A percentile compares a stretch with the other conserved stretches of the same genome.
Evolutionary conservation across 2,888 invertebrate genomes (phyloP).

Genomic region (Resseliella maxima): DNA sequence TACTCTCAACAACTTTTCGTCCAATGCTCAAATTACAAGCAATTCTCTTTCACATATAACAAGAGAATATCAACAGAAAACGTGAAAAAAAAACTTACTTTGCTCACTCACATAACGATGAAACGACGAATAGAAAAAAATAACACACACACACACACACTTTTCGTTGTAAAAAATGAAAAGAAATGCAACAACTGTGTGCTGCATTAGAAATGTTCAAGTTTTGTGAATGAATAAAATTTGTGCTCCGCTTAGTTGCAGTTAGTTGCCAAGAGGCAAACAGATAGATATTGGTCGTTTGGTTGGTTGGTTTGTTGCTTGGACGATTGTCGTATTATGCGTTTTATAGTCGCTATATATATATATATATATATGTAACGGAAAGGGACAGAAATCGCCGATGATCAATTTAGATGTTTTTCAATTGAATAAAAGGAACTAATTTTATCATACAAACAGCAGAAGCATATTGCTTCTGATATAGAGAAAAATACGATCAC

Average conservation of each 20-base stretch:
- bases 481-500: neutral
- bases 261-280: neutral
- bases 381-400: neutral
- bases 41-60: neutral
- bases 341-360: neutral
- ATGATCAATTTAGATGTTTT: slow-evolving; percentile 51
- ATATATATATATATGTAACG: neutral
- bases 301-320: too few relatives aligned
- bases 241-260: neutral
- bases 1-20: neutral
- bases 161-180: neutral
- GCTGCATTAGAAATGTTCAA: slow-evolving; percentile 6
- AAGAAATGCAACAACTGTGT: slow-evolving; percentile 25
- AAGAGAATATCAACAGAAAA: neutral
- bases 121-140: too few relatives aligned
- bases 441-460: neutral
- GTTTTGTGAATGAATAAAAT: slow-evolving; percentile 41
- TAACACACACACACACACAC: too few relatives aligned
- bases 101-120: too few relatives aligned
- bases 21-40: neutral
- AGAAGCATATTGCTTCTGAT: neutral
- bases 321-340: too few relatives aligned
- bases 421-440: slow-evolving; percentile 53
- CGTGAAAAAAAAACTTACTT: neutral
- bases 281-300: too few relatives aligned